These are phyloP conservation scores for Apotomis turbidana DNA, from an alignment of 2,888 invertebrate genomes.

Conservation along the genomic window DNA sequence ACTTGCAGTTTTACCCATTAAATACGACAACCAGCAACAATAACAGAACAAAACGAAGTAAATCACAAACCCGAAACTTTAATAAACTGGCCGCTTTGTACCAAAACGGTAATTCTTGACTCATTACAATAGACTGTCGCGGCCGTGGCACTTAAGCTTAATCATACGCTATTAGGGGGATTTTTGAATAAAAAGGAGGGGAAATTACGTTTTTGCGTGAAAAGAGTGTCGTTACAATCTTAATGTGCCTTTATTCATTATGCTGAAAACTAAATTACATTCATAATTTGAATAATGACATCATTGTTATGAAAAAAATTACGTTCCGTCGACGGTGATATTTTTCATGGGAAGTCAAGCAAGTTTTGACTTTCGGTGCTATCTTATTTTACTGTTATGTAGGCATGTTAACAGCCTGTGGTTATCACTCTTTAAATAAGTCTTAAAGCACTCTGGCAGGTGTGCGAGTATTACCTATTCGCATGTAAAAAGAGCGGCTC, in stretches of 20 bases:
- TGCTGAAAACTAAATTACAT: slow-evolving; percentile 51
- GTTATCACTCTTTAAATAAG: no score
- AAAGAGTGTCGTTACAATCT: slow-evolving; percentile 55
- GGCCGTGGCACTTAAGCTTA: slow-evolving; percentile 57
- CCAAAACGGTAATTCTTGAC: slow-evolving; percentile 42
- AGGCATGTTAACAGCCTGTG: no score
- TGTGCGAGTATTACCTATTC: no score
- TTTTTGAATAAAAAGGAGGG: slow-evolving; percentile 56
- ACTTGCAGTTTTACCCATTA: not conserved
- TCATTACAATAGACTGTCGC: slow-evolving; percentile 49
- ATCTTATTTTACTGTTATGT: no score
- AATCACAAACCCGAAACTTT: slow-evolving; percentile 34
- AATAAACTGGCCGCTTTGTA: slow-evolving; percentile 37
- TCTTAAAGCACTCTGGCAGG: no score
- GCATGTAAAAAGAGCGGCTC: no score
- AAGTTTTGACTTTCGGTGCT: not conserved
- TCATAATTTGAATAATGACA: slow-evolving; percentile 41
- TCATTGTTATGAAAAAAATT: slow-evolving; percentile 34
- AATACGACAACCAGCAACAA: not conserved
- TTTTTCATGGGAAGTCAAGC: not conserved
- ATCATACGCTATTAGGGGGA: slow-evolving; percentile 62
- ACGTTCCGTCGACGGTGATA: slow-evolving; percentile 9
- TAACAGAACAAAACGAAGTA: slow-evolving; percentile 22
- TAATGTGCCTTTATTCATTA: slow-evolving; percentile 56
- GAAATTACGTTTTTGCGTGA: slow-evolving; percentile 58